Evolutionary conservation across 2,797 vertebrate species (phyloP).

Genomic region (Leuciscus waleckii): DNA sequence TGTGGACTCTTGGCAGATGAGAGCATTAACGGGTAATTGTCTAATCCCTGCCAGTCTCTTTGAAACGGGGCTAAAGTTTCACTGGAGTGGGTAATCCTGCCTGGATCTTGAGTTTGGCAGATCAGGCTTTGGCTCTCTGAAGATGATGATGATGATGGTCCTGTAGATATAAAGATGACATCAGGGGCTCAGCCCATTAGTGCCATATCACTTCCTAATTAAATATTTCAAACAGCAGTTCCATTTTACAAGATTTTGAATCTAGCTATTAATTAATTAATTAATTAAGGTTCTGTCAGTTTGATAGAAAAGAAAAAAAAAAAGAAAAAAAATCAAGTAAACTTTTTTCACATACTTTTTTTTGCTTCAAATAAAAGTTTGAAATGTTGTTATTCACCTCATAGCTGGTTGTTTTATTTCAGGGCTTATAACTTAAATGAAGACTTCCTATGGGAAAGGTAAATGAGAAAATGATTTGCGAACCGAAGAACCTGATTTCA

Average conservation of each 20-base stretch:
- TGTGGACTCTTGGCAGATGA: conserved; percentile 37
- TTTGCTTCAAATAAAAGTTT: neutral
- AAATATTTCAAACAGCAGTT: neutral
- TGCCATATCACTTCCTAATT: neutral
- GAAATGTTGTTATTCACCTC: too few relatives aligned
- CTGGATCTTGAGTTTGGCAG: conserved; percentile 58
- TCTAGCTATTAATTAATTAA: too few relatives aligned
- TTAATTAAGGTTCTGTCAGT: neutral
- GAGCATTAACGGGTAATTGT: conserved; percentile 53
- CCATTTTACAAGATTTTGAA: neutral
- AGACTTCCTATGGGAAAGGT: neutral
- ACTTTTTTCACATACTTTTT: neutral
- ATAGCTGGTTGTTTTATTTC: neutral
- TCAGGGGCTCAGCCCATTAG: neutral
- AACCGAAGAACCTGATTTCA: too few relatives aligned
- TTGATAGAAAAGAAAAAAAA: neutral
- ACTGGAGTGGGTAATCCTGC: conserved; percentile 80
- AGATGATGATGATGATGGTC: neutral
- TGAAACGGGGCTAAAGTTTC: conserved; percentile 79
- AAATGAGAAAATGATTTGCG: neutral
- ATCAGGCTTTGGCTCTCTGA: conserved; percentile 27
- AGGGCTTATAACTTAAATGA: neutral
- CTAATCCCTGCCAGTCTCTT: conserved; percentile 76
- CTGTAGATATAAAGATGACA: neutral
- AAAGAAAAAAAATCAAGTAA: too few relatives aligned